A percentile compares a stretch with the other conserved stretches of the same genome.
Conservation (phyloP, 1,140 invertebrate genomes). For the Scaptodrosophila lebanonensis region DNA sequence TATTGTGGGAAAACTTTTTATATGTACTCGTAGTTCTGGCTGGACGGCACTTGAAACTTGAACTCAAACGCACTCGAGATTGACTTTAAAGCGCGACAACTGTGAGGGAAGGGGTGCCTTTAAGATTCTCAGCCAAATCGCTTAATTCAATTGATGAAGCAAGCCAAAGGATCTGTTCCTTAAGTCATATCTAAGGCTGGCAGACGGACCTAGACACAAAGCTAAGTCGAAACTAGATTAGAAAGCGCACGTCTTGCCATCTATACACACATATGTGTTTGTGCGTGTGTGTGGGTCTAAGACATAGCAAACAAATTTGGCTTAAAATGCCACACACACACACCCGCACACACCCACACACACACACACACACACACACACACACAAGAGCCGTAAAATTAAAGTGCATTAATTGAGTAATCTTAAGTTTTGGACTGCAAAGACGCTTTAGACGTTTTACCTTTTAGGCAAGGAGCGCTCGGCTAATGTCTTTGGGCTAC, state of each 20-base stretch:
- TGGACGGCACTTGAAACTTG: too few relatives aligned
- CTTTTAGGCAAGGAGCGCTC: conserved; percentile 37
- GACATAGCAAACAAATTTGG: conserved; percentile 29
- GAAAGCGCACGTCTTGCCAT: conserved; percentile 37
- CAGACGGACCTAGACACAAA: too few relatives aligned
- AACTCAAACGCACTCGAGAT: too few relatives aligned
- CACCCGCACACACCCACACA: neutral
- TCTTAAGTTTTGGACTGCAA: conserved; percentile 49
- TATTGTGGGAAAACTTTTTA: too few relatives aligned
- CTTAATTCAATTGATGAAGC: too few relatives aligned
- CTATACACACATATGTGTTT: neutral
- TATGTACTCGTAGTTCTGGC: too few relatives aligned
- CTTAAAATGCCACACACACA: conserved; percentile 9
- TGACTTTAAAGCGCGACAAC: too few relatives aligned
- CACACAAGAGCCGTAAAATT: conserved; percentile 32
- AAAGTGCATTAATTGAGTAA: conserved; percentile 72
- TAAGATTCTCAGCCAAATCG: too few relatives aligned
- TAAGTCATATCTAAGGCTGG: too few relatives aligned
- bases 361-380: neutral
- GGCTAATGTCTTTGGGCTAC: conserved; percentile 28
- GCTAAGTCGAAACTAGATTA: conserved; percentile 61
- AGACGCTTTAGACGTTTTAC: conserved; percentile 62
- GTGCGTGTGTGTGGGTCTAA: neutral
- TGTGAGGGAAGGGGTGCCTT: too few relatives aligned
- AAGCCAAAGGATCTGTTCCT: too few relatives aligned